These are phyloP conservation scores for Accipiter cooperii DNA, from an alignment of 2,113 vertebrate genomes.

Conservation along the genomic window DNA sequence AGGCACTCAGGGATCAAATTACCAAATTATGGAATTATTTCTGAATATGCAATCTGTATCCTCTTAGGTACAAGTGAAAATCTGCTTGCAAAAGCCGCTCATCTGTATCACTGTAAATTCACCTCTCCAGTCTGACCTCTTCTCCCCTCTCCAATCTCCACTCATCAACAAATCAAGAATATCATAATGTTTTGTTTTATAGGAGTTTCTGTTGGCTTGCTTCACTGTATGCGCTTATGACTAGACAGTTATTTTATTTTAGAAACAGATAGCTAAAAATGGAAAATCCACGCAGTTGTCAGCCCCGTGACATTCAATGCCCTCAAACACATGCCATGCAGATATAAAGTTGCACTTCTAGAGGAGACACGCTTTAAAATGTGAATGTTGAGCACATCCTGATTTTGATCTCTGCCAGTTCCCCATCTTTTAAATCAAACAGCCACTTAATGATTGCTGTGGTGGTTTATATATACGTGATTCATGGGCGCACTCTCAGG, in stretches of 20 bases:
- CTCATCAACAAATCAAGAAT: background rate
- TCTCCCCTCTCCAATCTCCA: background rate
- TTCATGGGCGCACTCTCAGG: background rate
- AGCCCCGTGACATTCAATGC: background rate
- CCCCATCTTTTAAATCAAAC: constrained; percentile 9
- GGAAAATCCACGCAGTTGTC: background rate
- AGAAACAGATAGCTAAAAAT: background rate
- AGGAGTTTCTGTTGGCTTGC: background rate
- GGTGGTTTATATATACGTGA: background rate
- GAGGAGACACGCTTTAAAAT: background rate
- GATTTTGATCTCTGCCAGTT: background rate
- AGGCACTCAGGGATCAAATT: background rate
- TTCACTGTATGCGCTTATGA: background rate
- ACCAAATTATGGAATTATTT: background rate
- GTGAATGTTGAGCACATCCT: background rate
- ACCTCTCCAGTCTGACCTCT: background rate
- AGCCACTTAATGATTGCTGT: background rate
- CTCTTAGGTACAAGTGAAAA: background rate
- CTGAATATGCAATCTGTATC: background rate
- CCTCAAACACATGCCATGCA: background rate
- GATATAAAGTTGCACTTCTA: background rate
- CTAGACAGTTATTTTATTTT: background rate
- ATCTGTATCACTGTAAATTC: background rate
- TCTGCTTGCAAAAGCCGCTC: background rate
- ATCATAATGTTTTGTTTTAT: background rate